Conservation (phyloP, 2,113 vertebrate genomes). For the Hemichromis elongatus region DNA sequence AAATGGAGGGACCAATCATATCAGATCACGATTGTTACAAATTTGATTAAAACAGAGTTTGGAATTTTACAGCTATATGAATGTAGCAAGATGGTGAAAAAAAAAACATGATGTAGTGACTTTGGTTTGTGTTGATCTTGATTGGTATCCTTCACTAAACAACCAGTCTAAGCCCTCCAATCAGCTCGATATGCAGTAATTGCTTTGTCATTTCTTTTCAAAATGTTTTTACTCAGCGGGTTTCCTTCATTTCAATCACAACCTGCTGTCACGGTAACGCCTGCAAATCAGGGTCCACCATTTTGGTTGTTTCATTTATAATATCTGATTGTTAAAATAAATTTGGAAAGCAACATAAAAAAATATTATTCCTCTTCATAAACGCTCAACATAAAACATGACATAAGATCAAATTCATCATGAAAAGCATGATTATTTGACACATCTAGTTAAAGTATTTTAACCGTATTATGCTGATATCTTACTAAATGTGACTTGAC, state of each 20-base stretch:
- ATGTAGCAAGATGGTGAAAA: not conserved
- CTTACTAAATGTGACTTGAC: not conserved
- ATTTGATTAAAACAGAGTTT: not conserved
- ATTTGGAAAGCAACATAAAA: not conserved
- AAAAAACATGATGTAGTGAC: not conserved
- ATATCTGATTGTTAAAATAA: not conserved
- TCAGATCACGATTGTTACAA: not conserved
- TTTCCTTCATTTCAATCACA: slow-evolving; percentile 38
- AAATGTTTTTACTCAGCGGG: slow-evolving; percentile 32
- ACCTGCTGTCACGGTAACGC: not conserved
- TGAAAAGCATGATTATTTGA: not conserved
- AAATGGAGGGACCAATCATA: not conserved
- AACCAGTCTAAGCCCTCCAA: slow-evolving; percentile 10
- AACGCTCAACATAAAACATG: not conserved
- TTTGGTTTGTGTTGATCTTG: slow-evolving; percentile 12
- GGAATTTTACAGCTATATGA: not conserved
- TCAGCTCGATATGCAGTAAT: slow-evolving; percentile 9
- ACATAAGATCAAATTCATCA: not conserved
- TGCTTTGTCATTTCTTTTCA: slow-evolving; percentile 20
- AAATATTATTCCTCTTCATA: not conserved
- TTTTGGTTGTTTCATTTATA: not conserved
- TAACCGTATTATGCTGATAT: not conserved
- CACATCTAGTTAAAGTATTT: not conserved
- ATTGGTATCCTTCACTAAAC: slow-evolving; percentile 16
- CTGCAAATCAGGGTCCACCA: slow-evolving; percentile 1